A percentile compares a stretch with the other conserved stretches of the same genome.
phyloP scores from a whole-genome alignment of 2,113 vertebrate species.

The Paramormyrops kingsleyae region DNA sequence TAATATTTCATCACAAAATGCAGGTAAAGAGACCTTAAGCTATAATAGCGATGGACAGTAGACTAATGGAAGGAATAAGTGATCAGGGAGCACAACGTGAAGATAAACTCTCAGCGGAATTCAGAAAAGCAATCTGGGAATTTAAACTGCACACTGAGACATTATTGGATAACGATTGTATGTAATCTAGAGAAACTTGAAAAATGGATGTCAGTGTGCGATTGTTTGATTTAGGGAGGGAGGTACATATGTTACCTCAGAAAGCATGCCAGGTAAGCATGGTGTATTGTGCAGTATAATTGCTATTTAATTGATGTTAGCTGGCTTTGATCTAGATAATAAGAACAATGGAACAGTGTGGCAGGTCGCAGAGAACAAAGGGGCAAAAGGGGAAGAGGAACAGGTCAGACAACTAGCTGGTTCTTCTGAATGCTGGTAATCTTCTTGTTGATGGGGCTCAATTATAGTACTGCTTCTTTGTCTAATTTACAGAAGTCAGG shows the following conservation, averaged over 20 bases:
- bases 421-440: not conserved
- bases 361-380: not conserved
- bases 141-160: not conserved
- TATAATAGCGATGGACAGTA: not conserved
- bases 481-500: not conserved
- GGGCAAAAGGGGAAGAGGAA: not conserved
- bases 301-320: not conserved
- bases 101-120: not conserved
- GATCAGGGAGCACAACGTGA: not conserved
- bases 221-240: not conserved
- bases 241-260: not conserved
- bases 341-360: not conserved
- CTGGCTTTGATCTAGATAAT: not conserved
- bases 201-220: not conserved
- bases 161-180: not conserved
- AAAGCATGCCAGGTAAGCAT: not conserved
- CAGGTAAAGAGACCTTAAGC: not conserved
- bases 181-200: not conserved
- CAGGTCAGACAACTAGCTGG: not conserved
- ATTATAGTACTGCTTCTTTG: not conserved
- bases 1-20: not conserved
- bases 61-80: not conserved
- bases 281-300: not conserved
- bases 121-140: not conserved
- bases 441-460: not conserved